Evolutionary conservation across 2,888 invertebrate genomes (phyloP).

Genomic region (Leucophora obtusa): DNA sequence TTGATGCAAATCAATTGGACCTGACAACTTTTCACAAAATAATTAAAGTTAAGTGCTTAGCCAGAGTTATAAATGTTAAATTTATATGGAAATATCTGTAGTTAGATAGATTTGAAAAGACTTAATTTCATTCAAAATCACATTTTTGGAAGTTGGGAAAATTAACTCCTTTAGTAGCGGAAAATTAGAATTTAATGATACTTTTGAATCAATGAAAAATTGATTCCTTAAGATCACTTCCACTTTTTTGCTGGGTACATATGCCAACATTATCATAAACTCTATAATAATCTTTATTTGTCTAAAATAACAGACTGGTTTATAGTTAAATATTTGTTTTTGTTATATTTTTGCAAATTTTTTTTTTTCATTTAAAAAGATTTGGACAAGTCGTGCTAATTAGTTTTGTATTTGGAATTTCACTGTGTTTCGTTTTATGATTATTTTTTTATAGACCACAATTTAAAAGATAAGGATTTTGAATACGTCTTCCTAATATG

Average conservation of each 20-base stretch:
- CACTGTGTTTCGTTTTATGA: conserved; percentile 1
- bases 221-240: too few relatives aligned
- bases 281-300: conserved; percentile 44
- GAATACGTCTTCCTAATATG: conserved; percentile 13
- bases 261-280: conserved; percentile 48
- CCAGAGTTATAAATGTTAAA: too few relatives aligned
- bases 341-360: background rate
- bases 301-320: conserved; percentile 38
- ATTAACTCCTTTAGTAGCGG: too few relatives aligned
- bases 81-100: too few relatives aligned
- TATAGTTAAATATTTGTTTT: conserved; percentile 29
- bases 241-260: background rate
- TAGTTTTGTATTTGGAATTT: conserved; percentile 39
- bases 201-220: too few relatives aligned
- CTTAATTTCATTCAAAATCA: too few relatives aligned
- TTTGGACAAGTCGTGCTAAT: conserved; percentile 41
- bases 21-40: too few relatives aligned
- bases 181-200: too few relatives aligned
- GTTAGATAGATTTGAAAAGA: too few relatives aligned
- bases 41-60: too few relatives aligned
- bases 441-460: conserved; percentile 32
- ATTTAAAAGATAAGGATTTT: conserved; percentile 26
- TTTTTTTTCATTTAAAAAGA: background rate
- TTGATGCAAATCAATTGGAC: too few relatives aligned
- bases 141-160: too few relatives aligned